Conservation (phyloP, 2,113 vertebrate species). For the Laterallus jamaicensis region DNA sequence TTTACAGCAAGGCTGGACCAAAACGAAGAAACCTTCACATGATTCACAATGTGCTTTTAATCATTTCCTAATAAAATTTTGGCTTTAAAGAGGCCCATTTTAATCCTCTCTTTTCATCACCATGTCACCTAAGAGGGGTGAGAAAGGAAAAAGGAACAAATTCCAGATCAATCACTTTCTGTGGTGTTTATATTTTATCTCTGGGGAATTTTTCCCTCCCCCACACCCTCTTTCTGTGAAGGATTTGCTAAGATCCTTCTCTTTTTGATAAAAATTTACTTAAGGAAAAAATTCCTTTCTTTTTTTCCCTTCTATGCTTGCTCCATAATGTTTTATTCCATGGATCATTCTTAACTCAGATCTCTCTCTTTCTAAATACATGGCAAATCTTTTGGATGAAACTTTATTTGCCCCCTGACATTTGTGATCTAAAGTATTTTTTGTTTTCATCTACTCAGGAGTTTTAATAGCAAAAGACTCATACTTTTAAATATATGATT, state of each 20-base stretch:
- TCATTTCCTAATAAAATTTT: not conserved
- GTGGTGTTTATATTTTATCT: not conserved
- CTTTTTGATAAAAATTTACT: not conserved
- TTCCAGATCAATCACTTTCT: not conserved
- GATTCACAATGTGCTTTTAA: slow-evolving; percentile 11
- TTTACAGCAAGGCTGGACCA: not conserved
- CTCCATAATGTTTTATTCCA: not conserved
- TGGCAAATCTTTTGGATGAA: not conserved
- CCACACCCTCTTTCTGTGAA: not conserved
- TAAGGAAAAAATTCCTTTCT: not conserved
- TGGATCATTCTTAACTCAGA: not conserved
- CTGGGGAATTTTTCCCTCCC: not conserved
- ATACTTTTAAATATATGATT: not conserved
- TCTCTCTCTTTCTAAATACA: not conserved
- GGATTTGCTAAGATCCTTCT: not conserved
- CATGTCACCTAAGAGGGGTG: not conserved
- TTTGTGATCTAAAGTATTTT: not conserved
- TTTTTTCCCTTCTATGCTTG: not conserved
- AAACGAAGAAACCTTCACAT: not conserved
- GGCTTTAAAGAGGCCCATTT: not conserved
- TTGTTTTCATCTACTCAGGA: not conserved
- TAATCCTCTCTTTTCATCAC: slow-evolving; percentile 16
- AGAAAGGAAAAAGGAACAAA: not conserved
- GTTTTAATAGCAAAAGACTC: not conserved
- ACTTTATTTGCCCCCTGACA: not conserved